Base-by-base conservation (phyloP, 2,797 vertebrate genomes). In the Lycodopsis pacificus region DNA sequence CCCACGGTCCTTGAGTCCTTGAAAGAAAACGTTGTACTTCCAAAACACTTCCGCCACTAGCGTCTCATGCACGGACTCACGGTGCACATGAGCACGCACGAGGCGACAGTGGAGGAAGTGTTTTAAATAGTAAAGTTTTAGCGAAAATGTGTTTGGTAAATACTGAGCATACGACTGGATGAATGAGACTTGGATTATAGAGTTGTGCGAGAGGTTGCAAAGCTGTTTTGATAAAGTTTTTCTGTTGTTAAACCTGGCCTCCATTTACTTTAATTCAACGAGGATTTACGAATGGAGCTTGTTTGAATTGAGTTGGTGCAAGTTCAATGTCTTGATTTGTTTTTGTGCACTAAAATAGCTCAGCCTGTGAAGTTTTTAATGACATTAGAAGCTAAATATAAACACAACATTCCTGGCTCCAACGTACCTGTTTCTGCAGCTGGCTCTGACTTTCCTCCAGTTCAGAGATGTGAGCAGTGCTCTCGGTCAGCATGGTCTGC, bases 401-500 rank as follows among this genome's bases (percentile, higher is more conserved):
- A 51, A 51, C 49, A n/a, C 20, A 51, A 1, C n/a, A 22, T 51
- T 42, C 42, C 46, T 36, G 51, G 6, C 2, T 81, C n/a, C 38
- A 20, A 2, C 76, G 11, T 78, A 97, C 98, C 96, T 97, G 96
- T 83, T 91, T 93, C 91, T 97, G 96, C 80, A 98, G 95, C 76
- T 94, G 94, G 76, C 91, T 92, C 91, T 99, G 97, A 90, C 90
- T 95, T 58, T 99, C 97, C 93, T 99, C 98, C 73, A 99, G 93
- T 51, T 98, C 97, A n/a, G 91, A 95, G 51, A 97, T 96, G 61
- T 95, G 95, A 59, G 92, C 32, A 0, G 93, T 94, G 92, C 97
- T 96, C 83, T 99, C 96, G 19, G 96, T 96, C 84, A 99, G 92
- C 98, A 99, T 98, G 85, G 94, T 92, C 89, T 97, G 96, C 46